Conservation (phyloP, 2,888 invertebrate genomes). For the Amaurobius ferox region DNA sequence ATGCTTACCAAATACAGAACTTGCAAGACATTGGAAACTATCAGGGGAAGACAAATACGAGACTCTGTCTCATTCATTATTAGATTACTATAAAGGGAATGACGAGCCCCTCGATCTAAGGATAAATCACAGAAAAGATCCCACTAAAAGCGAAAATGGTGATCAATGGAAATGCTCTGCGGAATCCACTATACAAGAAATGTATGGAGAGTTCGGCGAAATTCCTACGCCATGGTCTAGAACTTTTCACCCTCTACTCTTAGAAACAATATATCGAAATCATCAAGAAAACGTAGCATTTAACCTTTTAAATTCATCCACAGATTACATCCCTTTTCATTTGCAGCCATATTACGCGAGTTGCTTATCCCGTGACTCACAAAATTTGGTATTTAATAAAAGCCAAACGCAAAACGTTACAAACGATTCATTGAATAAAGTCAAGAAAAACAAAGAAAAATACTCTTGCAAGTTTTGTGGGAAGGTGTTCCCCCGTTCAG, state of each 20-base stretch:
- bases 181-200: not conserved
- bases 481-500: constrained; percentile 97
- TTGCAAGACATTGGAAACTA: constrained; percentile 78
- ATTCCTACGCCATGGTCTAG: constrained; percentile 82
- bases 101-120: constrained; percentile 87
- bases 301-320: constrained; percentile 75
- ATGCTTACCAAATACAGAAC: constrained; percentile 41
- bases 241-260: constrained; percentile 85
- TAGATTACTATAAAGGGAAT: constrained; percentile 75
- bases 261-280: constrained; percentile 74
- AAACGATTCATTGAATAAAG: constrained; percentile 75
- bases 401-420: constrained; percentile 67
- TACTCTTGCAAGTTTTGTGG: constrained; percentile 98
- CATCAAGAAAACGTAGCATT: constrained; percentile 81
- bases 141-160: constrained; percentile 33
- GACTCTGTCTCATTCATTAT: constrained; percentile 73
- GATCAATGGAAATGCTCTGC: constrained; percentile 26
- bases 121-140: constrained; percentile 83
- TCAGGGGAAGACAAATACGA: constrained; percentile 81
- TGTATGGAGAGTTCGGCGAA: not conserved
- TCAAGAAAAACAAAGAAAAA: constrained; percentile 85
- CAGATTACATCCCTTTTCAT: constrained; percentile 74
- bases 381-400: constrained; percentile 15
- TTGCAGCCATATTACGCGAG: constrained; percentile 72
- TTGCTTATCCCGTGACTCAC: constrained; percentile 33